These are phyloP conservation scores for Sardina pilchardus DNA, from an alignment of 2,113 vertebrate species.

Conservation along the genomic window DNA sequence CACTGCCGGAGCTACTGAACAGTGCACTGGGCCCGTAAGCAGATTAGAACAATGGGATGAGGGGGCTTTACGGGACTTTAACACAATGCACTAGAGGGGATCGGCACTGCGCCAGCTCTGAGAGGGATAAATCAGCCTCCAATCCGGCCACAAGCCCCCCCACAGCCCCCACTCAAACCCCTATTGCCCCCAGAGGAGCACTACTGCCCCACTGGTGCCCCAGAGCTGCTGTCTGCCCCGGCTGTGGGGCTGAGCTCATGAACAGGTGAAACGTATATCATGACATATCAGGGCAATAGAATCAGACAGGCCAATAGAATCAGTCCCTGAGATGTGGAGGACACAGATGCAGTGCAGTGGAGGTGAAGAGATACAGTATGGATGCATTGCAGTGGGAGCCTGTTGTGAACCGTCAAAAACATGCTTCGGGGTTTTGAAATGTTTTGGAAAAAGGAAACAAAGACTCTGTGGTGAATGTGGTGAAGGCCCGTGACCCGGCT, in stretches of 20 bases:
- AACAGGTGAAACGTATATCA: neutral
- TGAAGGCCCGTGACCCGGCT: neutral
- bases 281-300: neutral
- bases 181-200: neutral
- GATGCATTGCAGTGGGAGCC: neutral
- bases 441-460: too few species aligned
- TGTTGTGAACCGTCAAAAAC: neutral
- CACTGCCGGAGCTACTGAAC: slow-evolving; percentile 64
- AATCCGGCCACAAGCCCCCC: neutral
- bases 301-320: neutral
- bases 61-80: slow-evolving; percentile 69
- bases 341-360: neutral
- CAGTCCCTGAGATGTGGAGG: neutral
- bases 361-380: neutral
- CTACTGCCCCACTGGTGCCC: neutral
- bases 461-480: too few species aligned
- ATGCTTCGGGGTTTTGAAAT: too few species aligned
- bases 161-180: neutral
- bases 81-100: slow-evolving; percentile 57
- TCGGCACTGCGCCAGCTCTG: slow-evolving; percentile 29
- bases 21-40: slow-evolving; percentile 65
- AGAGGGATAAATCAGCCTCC: neutral
- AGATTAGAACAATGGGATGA: slow-evolving; percentile 79
- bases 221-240: too few species aligned
- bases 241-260: too few species aligned